Base-by-base conservation (phyloP, 2,113 vertebrate genomes). In the Carassius gibelio region DNA sequence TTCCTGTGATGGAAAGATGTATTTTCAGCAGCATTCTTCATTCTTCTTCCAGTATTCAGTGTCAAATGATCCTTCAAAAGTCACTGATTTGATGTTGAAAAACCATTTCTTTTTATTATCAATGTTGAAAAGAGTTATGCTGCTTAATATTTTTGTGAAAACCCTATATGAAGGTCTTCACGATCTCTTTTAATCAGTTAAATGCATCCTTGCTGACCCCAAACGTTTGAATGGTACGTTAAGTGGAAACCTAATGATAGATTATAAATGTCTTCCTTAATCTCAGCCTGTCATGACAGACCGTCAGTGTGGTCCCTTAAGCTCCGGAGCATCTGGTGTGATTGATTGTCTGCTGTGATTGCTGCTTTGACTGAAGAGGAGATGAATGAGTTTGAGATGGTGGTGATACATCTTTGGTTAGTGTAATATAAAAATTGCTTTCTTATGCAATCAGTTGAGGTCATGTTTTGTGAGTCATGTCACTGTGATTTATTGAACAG, bases 211-310 rank as follows among this genome's bases (percentile, higher is more conserved):
- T 55, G 52, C 14, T 55, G 48, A 50, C 66, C 66, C 14, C 14
- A 36, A 69, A 69, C 30, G 17, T 69, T 8, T 11, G 50, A 19
- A 69, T 17, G 26, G 15, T 36, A 69, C n/a, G 30, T 69, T 69
- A 36, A 36, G 15, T 69, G 66, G 87, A 89, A 91, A 91, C 86
- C 69, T 2, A 86, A 92, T 89, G 87, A 0, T 36, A 23, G 69
- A 82, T 87, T 81, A 88, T 59, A 42, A 34, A 85, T 0, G 38
- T 89, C 85, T 88, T 86, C n/a, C 62, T 62, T 88, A 84, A 86
- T 89, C 88, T 64, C 36, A 62, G 9, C 34, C 84, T 81, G 68
- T 84, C 83, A 83, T 83, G 57, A 21, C 8, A 10, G 26, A 75
- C 68, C 0, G 21, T 45, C 45, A 52, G 23, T 52, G 42, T 72